Evolutionary conservation across 2,888 invertebrate genomes (phyloP), one percentile per base, ranked within the genome.

Genomic region (Sylvicola fuscatus): DNA sequence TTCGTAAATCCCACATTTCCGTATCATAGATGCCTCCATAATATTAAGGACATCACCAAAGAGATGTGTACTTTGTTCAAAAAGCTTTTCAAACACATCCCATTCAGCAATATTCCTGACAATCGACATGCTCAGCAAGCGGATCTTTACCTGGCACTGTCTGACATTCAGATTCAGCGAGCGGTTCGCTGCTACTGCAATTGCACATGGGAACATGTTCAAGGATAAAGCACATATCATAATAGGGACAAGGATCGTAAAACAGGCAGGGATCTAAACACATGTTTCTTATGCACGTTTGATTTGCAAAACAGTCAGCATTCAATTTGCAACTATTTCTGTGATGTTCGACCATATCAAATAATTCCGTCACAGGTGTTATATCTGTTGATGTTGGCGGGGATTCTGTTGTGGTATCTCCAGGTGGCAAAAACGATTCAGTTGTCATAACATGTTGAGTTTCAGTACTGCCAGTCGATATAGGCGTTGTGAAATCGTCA

Each of bases 91-190:
- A 6, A 21, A 21, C 21, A 21, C 21, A 21, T 21, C 21, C 21
- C 21, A 21, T 21, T 8, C 4, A 8, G 5, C 21, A 21, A 21
- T 21, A 21, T 21, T 21, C 21, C 21, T 11, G 12, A 21, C 33
- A 32, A 15, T 33, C 16, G 21, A n/a, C 16, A 16, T 16, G 17
- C 16, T 33, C 33, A 33, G 33, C 14, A 29, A 13, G 30, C n/a
- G 12, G 34, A 38, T 38, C 39, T 59, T 70, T 70, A 70, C 70
- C 70, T 70, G 70, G 64, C 58, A 61, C 60, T 51, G 60, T 53
- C 56, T 60, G 64, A 64, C 70, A 70, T 59, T 61, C 63, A 54
- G 54, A 47, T 47, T 49, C 45, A 47, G 46, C 49, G 16, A 16
- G n/a, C 40, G 54, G 54, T 46, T 51, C 53, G 48, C 43, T 49